Base-by-base conservation (phyloP, 2,797 vertebrate species). In the Xiphorhynchus erythropygius region DNA sequence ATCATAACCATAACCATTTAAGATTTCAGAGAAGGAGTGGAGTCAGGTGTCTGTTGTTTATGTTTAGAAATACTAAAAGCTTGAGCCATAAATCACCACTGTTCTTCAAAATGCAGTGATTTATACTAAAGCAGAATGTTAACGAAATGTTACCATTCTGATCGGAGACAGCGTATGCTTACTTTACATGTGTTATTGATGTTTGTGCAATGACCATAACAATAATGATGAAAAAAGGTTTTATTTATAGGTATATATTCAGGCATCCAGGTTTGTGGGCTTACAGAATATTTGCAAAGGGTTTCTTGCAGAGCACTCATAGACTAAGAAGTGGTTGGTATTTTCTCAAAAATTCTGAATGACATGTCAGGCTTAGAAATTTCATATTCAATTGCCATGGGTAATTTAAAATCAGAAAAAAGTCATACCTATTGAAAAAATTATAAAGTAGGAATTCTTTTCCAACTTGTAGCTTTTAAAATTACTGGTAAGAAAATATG, bases 311-410 rank as follows among this genome's bases (percentile, higher is more conserved):
- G 37, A 42, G 7, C 21, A 56, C 7, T 47, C 9, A 32, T 10
- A 41, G 32, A 65, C 32, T n/a, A 55, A 41, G n/a, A 81, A 78
- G 12, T 8, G 3, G 17, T 25, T 47, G 3, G 9, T 63, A 79
- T 73, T 91, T 87, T 49, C 55, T 65, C 24, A 70, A n/a, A 12
- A 78, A 28, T 71, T 68, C 21, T 63, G 42, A 69, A 33, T 84
- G 27, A 63, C 9, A 2, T n/a, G 15, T 35, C 27, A 7, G 4
- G 3, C 13, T 87, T 47, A 76, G 32, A 71, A 78, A 60, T 78
- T 52, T 67, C 25, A 13, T 64, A 49, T 47, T 33, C 0, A 1
- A 2, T 67, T 47, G 6, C 6, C 23, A 21, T 17, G 2, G 12
- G 39, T 52, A 87, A 77, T 77, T 74, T 35, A 73, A 81, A 89